Base-by-base conservation (phyloP, 30 jellyfish, hydroid and myxozoan genomes). In the Pelagia noctiluca region DNA sequence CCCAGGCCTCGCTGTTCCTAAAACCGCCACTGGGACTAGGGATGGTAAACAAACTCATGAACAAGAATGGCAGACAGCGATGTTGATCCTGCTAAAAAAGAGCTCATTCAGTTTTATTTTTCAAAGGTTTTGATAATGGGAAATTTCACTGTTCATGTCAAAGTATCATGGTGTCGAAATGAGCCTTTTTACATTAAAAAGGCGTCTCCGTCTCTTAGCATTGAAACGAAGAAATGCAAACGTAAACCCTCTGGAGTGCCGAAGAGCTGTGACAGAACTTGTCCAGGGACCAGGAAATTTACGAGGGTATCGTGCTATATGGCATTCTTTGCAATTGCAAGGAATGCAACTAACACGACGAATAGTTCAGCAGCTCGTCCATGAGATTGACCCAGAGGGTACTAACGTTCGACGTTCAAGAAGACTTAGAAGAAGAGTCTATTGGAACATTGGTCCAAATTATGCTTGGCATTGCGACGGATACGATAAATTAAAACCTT, bases 401-500 rank as follows among this genome's bases (percentile, higher is more conserved):
- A 29, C 23, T 67, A 12, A 42, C 10, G 2, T 2, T 3, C 23
- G 86, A 29, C 42, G 29, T 8, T 4, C 36, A 28, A 42, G 53
- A 22, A 26, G 83, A 32, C 63, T 80, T 2, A 22, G 22, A 16
- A 13, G 94, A 60, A 71, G 94, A 42, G 19, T 7, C 60, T 83
- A 83, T 46, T 5, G 30, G 67, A 68, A 22, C 34, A 28, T 28
- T 28, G 88, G 94, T 11, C 94, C 94, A 26, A 83, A 83, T 73
- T 54, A 23, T 42, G 34, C 36, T 25, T 83, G 88, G 94, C 89
- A 78, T 37, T 24, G 2, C 1, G 89, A 78, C 29, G 89, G 89
- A 3, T 52, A 70, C 37, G 84, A 65, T 42, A 80, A 80, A 31
- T 36, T 80, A 29, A 25, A 29, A 29, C 90, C 90, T 11, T 80